Evolutionary conservation across 2,797 vertebrate species (phyloP).

Genomic region (Buceros bicornis): DNA sequence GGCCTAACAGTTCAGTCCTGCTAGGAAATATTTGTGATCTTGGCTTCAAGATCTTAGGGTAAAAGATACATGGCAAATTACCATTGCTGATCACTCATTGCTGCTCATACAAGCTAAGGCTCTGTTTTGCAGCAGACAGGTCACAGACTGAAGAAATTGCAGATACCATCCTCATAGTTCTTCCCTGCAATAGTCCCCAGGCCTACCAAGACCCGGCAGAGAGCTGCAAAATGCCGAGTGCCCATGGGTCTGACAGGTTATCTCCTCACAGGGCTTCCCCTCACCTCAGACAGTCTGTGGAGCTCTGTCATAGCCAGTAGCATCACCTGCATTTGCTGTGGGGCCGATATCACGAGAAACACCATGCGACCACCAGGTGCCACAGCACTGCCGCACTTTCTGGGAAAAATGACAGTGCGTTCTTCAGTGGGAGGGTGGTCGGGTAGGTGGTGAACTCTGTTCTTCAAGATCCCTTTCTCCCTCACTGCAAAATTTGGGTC

Average conservation of each 20-base stretch:
- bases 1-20: not conserved
- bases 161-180: not conserved
- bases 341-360: not conserved
- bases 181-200: not conserved
- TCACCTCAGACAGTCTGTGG: not conserved
- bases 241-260: no score
- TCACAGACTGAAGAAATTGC: not conserved
- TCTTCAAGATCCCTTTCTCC: not conserved
- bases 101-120: not conserved
- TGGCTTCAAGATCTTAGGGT: not conserved
- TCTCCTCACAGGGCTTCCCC: not conserved
- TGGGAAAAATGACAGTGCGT: not conserved
- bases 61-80: not conserved
- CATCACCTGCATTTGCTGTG: not conserved
- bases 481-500: not conserved
- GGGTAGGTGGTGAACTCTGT: not conserved
- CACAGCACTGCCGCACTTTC: not conserved
- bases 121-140: not conserved
- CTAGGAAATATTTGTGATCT: not conserved
- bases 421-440: not conserved
- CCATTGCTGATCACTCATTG: not conserved
- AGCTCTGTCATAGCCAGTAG: not conserved
- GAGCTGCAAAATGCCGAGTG: not conserved
- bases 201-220: not conserved
- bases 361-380: not conserved